Evolutionary conservation across 2,113 vertebrate genomes (phyloP).

Genomic region (Sus scrofa): DNA sequence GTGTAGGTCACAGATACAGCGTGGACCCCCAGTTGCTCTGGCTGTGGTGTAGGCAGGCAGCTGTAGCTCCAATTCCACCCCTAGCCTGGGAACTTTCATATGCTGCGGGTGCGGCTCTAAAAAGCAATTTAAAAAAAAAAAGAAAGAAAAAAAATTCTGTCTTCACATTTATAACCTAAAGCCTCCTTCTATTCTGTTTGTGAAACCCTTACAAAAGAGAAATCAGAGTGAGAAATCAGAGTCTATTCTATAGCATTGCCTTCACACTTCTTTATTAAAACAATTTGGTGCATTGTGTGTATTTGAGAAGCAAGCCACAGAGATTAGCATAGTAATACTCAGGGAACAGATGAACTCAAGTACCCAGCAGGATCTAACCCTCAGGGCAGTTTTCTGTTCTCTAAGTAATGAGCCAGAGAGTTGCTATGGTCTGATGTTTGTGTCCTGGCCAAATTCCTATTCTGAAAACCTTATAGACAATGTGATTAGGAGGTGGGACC

Average conservation of each 20-base stretch:
- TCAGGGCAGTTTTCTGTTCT: neutral
- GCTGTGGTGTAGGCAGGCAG: no score
- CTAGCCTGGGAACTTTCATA: no score
- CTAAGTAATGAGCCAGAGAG: neutral
- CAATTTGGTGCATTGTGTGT: neutral
- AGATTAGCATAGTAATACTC: neutral
- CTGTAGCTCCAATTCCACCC: no score
- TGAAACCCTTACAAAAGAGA: constrained; percentile 1
- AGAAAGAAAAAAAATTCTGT: neutral
- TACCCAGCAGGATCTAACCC: neutral
- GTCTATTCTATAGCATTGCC: neutral
- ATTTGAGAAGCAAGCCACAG: neutral
- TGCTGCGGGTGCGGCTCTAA: no score
- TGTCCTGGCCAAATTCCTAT: neutral
- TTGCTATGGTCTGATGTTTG: neutral
- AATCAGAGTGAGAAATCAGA: neutral
- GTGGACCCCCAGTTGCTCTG: no score
- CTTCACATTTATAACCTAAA: neutral
- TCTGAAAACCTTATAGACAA: neutral
- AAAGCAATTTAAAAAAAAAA: no score
- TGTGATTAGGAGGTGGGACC: neutral
- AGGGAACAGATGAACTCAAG: neutral
- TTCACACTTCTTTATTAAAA: constrained; percentile 8
- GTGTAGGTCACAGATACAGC: no score
- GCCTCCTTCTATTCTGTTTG: neutral